These are phyloP conservation scores for Montipora cactus DNA, from an alignment of 64 coral and sea anemone species.

Conservation along the genomic window DNA sequence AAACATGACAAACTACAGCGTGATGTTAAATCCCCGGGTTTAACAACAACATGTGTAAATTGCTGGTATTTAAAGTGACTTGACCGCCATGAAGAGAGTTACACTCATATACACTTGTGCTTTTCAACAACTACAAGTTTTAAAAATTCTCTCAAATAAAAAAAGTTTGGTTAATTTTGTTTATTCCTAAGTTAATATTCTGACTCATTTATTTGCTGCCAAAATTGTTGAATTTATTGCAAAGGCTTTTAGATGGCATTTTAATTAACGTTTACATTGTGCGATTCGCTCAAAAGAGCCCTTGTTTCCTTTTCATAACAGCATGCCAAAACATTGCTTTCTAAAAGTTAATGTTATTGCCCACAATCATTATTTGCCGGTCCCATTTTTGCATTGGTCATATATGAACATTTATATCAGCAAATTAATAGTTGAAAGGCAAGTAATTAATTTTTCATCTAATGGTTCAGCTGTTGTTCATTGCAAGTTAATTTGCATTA, in stretches of 20 bases:
- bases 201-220: background rate
- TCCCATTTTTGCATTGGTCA: background rate
- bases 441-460: constrained; percentile 36
- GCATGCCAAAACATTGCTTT: constrained; percentile 7
- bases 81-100: too few relatives aligned
- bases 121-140: too few relatives aligned
- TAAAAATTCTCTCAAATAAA: too few relatives aligned
- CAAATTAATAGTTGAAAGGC: background rate
- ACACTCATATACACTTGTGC: too few relatives aligned
- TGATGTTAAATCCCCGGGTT: background rate
- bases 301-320: background rate
- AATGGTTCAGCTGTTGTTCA: background rate
- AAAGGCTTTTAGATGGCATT: background rate
- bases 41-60: too few relatives aligned
- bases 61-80: too few relatives aligned
- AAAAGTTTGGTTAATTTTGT: background rate
- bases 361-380: background rate
- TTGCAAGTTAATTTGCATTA: background rate
- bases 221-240: background rate
- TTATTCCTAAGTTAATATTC: background rate
- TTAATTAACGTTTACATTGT: background rate
- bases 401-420: background rate
- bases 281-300: background rate
- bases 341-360: too few relatives aligned
- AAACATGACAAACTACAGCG: background rate